Percentiles rank a stretch among this genome's conserved stretches.
phyloP scores from a whole-genome alignment of 2,797 vertebrate species.

The Paguma larvata region DNA sequence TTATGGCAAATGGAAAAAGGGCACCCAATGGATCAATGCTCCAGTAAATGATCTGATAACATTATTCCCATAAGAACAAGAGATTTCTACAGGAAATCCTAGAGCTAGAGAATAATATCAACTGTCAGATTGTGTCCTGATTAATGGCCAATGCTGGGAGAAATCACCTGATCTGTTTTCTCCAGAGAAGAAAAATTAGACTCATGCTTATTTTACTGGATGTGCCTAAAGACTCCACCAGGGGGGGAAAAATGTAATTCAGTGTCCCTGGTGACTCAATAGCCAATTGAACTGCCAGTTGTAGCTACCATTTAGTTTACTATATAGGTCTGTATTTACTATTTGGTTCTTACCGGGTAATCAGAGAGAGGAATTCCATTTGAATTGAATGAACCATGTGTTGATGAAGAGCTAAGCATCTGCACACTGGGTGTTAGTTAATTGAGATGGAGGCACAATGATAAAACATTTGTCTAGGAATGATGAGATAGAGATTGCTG shows the following conservation, averaged over 20 bases:
- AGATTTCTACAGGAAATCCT: not conserved
- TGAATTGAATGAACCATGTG: not conserved
- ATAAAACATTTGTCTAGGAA: not conserved
- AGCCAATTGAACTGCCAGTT: not conserved
- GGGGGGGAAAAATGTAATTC: not conserved
- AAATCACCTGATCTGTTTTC: slow-evolving; percentile 27
- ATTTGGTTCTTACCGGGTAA: not conserved
- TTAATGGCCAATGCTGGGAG: not conserved
- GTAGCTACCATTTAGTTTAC: not conserved
- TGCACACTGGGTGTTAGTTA: not conserved
- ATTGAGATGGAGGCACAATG: not conserved
- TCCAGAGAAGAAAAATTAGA: slow-evolving; percentile 19
- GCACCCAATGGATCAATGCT: not conserved
- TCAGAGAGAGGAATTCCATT: not conserved
- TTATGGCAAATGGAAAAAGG: not conserved
- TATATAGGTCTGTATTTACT: not conserved
- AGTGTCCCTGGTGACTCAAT: slow-evolving; percentile 25
- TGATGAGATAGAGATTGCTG: not conserved
- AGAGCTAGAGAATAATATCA: not conserved
- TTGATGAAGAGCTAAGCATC: not conserved
- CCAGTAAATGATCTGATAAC: not conserved
- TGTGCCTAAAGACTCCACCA: not conserved
- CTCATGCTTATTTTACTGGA: not conserved
- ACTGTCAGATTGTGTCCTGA: not conserved
- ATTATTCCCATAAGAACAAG: not conserved